A percentile compares a stretch with the other conserved stretches of the same genome.
These are phyloP conservation scores for Clanis bilineata DNA, from an alignment of 2,888 invertebrate genomes.

Conservation along the genomic window DNA sequence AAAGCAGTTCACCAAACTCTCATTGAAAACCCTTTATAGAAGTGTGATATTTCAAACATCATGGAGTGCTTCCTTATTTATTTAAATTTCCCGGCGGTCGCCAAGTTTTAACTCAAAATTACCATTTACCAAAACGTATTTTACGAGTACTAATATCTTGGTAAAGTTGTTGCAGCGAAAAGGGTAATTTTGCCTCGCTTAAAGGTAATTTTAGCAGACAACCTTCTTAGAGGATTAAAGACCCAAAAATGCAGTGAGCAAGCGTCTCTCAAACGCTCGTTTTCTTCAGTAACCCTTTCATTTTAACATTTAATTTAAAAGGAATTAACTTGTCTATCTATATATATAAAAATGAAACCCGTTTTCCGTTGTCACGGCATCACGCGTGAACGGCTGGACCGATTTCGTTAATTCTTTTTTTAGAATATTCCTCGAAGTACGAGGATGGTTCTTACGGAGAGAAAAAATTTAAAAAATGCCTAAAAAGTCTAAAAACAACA, in stretches of 20 bases:
- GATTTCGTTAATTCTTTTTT: too few species aligned
- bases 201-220: slow-evolving; percentile 4
- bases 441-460: too few species aligned
- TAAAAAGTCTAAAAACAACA: too few species aligned
- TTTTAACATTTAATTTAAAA: neutral
- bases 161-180: neutral
- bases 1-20: too few species aligned
- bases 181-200: slow-evolving; percentile 1
- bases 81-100: neutral
- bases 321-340: neutral
- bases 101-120: neutral
- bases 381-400: too few species aligned
- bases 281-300: neutral
- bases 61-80: neutral
- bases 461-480: too few species aligned
- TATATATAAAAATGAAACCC: too few species aligned
- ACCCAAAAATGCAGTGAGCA: neutral
- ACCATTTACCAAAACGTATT: neutral
- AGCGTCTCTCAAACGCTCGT: neutral
- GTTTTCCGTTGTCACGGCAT: too few species aligned
- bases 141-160: neutral
- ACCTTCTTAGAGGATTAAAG: neutral
- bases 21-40: too few species aligned
- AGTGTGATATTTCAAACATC: too few species aligned
- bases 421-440: too few species aligned